Base-by-base conservation (phyloP, 2,113 vertebrate genomes). In the Erythrocebus patas region DNA sequence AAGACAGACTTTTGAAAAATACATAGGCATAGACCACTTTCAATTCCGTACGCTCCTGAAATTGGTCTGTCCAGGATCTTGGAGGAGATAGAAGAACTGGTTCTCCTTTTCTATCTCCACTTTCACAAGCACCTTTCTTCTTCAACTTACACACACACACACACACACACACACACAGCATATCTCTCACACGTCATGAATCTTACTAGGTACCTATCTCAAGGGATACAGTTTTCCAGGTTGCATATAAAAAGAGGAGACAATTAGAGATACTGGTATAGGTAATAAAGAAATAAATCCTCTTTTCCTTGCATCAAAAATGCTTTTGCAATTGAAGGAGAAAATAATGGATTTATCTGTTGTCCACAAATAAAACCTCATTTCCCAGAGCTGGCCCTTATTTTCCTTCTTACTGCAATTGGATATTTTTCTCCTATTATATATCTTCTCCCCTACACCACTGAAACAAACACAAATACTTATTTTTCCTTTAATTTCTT, bases 351-450 rank as follows among this genome's bases (percentile, higher is more conserved):
- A 59, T 83, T 82, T 88, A 75, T 91, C 70, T 57, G 22, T 2
- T 50, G 86, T n/a, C 35, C 59, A 80, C 45, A 38, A 55, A 48
- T 14, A 55, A 96, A 97, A 93, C 2, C 20, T 35, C 55, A 95
- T 78, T 92, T 87, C 38, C 3, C 9, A 22, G 35, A 40, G 3
- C 14, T 4, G 5, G 5, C 22, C 1, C 48, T 92, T 89, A 23
- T 43, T 57, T 83, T 11, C 48, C 79, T 75, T 57, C 84, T 32
- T 75, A 43, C 85, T 68, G 3, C 40, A 72, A n/a, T 5, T 23
- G 43, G 18, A 22, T 7, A 4, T 76, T 32, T 55, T 11, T 38
- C n/a, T 61, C 27, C 7, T 68, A 17, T n/a, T 14, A 5, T 6
- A 8, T 16, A 23, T 6, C 0, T 0, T 43, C 6, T 52, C 3